Evolutionary conservation across 2,797 vertebrate species (phyloP).

Genomic region (Parauchenoglanis ngamensis): DNA sequence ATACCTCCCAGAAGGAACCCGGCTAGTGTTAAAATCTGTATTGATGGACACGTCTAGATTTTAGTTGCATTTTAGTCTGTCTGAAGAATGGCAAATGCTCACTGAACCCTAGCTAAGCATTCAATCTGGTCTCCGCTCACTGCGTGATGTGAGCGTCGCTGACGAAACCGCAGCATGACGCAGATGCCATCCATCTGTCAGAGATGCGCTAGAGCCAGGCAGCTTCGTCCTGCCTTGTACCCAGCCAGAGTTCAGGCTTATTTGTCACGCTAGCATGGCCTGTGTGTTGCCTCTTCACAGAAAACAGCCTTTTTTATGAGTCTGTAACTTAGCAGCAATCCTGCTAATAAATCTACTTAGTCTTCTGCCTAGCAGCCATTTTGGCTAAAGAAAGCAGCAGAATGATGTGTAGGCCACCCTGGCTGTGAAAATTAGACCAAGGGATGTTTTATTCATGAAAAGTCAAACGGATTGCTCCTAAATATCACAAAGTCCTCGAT

Average conservation of each 20-base stretch:
- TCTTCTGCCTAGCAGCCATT: slow-evolving; percentile 12
- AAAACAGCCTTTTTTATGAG: slow-evolving; percentile 11
- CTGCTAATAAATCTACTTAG: slow-evolving; percentile 52
- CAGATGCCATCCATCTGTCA: slow-evolving; percentile 44
- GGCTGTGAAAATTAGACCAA: not conserved
- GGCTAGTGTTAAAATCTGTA: not conserved
- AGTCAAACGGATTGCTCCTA: not conserved
- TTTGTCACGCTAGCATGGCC: slow-evolving; percentile 29
- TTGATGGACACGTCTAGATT: not conserved
- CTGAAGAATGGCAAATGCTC: not conserved
- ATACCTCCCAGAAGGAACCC: not conserved
- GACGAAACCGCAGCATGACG: slow-evolving; percentile 14
- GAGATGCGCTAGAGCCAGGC: slow-evolving; percentile 4
- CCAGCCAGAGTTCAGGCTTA: slow-evolving; percentile 46
- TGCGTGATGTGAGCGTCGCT: not conserved
- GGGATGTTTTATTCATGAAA: slow-evolving; percentile 38
- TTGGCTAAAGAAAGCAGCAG: slow-evolving; percentile 45
- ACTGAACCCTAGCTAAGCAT: slow-evolving; percentile 1
- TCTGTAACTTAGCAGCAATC: slow-evolving; percentile 34
- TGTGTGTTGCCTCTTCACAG: slow-evolving; percentile 8
- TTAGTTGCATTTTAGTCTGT: too few relatives aligned
- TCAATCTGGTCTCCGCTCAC: slow-evolving; percentile 7
- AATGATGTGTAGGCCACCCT: slow-evolving; percentile 38
- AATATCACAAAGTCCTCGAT: slow-evolving; percentile 26
- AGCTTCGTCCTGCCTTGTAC: slow-evolving; percentile 23